Base-by-base conservation (phyloP, 2,888 invertebrate species). In the Hemistola chrysoprasaria region DNA sequence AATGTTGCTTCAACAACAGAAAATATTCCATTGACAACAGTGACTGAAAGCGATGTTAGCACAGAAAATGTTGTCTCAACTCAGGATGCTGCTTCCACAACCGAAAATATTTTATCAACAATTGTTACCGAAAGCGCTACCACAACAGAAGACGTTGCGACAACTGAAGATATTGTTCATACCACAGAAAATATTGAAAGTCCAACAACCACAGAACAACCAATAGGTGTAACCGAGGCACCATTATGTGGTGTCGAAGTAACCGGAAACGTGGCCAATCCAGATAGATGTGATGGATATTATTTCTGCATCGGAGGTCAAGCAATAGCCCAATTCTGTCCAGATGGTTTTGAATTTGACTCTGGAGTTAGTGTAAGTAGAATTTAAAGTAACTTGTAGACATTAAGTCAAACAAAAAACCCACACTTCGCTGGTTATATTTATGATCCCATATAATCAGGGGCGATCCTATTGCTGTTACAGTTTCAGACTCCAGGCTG, bases 311-410 rank as follows among this genome's bases (percentile, higher is more conserved):
- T 56, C 0, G 59, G 42, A 0, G 64, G 63, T 0, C 29, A 37
- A 3, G 38, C 63, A 0, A 46, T 70, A 5, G 49, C 44, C 0
- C 38, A 65, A 1, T 52, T 24, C 3, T 69, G 69, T 24, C 44
- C 50, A 3, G 52, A 50, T 0, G 66, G 66, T 11, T 49, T 45
- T 22, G 72, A 74, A 43, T 73, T 56, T 11, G 56, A 68, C 42
- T 44, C 52, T 2, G 34, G 23, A 0, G 1, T 26, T 1, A 31
- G 22, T 8, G 71, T 69, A 47, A 59, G 56, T 42, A 3, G 7
- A 34, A 27, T 11, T n/a, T 11, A n/a, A 10, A 11, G 22, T 6
- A 22, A n/a, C n/a, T n/a, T n/a, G n/a, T n/a, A n/a, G n/a, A n/a
- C n/a, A n/a, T n/a, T n/a, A n/a, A n/a, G n/a, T n/a, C n/a, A n/a